phyloP scores from a whole-genome alignment of 1,140 invertebrate genomes.

The Cyclina sinensis region DNA sequence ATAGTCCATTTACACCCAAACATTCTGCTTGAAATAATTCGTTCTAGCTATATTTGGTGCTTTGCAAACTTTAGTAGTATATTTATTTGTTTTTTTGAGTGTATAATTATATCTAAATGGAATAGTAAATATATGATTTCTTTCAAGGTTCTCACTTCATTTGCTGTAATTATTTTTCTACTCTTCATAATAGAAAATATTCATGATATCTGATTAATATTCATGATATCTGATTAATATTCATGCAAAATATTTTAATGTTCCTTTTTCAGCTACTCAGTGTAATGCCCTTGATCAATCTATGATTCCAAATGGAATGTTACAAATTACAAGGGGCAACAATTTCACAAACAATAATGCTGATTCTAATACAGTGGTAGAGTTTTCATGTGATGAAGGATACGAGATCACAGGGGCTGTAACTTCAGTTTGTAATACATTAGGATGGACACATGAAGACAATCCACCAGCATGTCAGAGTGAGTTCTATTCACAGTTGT shows the following conservation, averaged over 20 bases:
- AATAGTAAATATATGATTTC: not conserved
- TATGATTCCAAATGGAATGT: constrained; percentile 30
- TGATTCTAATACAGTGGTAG: constrained; percentile 40
- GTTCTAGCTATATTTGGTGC: no score
- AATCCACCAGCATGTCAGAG: no score
- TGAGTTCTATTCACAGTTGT: no score
- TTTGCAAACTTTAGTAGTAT: no score
- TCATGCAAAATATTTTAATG: not conserved
- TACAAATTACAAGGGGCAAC: constrained; percentile 9
- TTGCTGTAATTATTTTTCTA: not conserved
- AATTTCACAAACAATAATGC: not conserved
- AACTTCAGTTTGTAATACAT: not conserved
- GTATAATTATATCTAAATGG: no score
- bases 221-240: not conserved
- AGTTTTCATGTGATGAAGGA: constrained; percentile 50
- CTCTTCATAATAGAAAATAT: not conserved
- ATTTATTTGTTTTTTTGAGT: no score
- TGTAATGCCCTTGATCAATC: not conserved
- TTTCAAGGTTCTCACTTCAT: not conserved
- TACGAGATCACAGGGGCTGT: constrained; percentile 30
- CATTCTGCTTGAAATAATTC: no score
- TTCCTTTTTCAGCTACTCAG: constrained; percentile 19
- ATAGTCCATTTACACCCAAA: no score
- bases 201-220: not conserved
- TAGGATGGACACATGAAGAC: constrained; percentile 34